Conservation (phyloP, 2,113 vertebrate genomes). For the Pachycephala philippinensis region DNA sequence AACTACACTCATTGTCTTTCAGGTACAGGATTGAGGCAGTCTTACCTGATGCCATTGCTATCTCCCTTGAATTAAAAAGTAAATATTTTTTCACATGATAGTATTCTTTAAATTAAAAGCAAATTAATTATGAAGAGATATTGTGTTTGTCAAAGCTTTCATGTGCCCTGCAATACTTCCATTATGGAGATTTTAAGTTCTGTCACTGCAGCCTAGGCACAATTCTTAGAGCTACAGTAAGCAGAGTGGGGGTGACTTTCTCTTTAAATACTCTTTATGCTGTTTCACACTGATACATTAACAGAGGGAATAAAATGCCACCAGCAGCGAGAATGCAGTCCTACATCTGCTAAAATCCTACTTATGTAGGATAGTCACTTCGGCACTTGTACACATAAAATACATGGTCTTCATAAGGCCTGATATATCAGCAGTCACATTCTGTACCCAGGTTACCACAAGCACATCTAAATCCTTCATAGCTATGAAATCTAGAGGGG, state of each 20-base stretch:
- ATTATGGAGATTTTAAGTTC: not conserved
- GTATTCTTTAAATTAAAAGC: not conserved
- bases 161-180: not conserved
- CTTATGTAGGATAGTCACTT: not conserved
- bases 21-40: not conserved
- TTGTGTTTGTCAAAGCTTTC: not conserved
- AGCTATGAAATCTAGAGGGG: not conserved
- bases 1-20: not conserved
- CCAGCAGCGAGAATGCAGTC: not conserved
- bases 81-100: not conserved
- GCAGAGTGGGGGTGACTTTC: not conserved
- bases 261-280: not conserved
- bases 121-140: not conserved
- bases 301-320: not conserved
- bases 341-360: not conserved
- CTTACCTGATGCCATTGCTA: not conserved
- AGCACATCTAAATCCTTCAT: not conserved
- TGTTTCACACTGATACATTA: not conserved
- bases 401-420: not conserved
- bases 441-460: not conserved
- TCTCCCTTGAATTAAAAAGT: not conserved
- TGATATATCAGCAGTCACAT: not conserved
- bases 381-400: not conserved
- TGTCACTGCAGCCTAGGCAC: not conserved
- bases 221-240: not conserved